Conservation (phyloP, 2,113 vertebrate genomes). For the Sapajus apella region DNA sequence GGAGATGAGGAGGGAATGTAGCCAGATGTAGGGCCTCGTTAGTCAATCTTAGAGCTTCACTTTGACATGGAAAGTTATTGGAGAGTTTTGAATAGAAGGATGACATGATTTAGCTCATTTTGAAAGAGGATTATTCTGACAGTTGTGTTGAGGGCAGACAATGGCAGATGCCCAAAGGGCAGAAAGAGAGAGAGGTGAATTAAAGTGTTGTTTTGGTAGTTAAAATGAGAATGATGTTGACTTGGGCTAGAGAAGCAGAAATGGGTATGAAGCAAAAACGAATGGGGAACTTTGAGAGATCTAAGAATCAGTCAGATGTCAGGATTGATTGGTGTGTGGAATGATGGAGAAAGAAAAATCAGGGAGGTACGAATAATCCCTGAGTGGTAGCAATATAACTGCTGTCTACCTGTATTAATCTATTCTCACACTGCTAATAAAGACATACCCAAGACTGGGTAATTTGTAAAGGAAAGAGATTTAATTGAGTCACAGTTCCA, state of each 20-base stretch:
- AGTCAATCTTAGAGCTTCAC: neutral
- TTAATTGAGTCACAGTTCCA: too few species aligned
- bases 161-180: neutral
- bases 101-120: neutral
- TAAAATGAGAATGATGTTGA: neutral
- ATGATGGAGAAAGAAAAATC: neutral
- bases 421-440: too few species aligned
- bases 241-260: neutral
- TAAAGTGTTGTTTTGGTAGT: neutral
- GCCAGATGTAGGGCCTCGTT: neutral
- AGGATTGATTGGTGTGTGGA: neutral
- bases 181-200: neutral
- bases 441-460: too few species aligned
- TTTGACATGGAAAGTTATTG: neutral
- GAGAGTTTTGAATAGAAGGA: neutral
- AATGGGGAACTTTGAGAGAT: neutral
- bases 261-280: neutral
- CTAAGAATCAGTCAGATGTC: neutral
- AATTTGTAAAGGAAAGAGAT: too few species aligned
- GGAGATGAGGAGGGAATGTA: neutral
- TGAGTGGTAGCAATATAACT: too few species aligned
- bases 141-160: neutral
- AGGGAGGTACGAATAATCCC: too few species aligned
- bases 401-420: too few species aligned
- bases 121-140: neutral